phyloP scores from a whole-genome alignment of 2,888 invertebrate species.

The Neria commutata region DNA sequence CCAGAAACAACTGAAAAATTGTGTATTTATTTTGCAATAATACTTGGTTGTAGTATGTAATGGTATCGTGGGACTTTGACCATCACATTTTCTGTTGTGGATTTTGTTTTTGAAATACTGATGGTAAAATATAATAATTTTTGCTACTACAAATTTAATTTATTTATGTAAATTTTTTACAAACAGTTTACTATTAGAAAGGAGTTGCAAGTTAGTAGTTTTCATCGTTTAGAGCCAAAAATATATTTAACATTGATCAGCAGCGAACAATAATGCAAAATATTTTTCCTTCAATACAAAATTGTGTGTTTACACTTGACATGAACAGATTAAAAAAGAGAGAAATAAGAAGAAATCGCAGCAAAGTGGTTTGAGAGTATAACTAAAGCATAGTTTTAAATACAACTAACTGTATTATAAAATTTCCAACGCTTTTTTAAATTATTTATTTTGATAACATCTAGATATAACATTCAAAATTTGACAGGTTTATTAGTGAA shows the following conservation, averaged over 20 bases:
- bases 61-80: too few relatives aligned
- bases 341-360: not conserved
- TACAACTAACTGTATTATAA: constrained; percentile 36
- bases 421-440: constrained; percentile 46
- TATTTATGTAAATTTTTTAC: too few relatives aligned
- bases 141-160: too few relatives aligned
- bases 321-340: constrained; percentile 7
- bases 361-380: constrained; percentile 20
- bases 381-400: too few relatives aligned
- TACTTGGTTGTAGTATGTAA: too few relatives aligned
- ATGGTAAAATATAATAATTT: too few relatives aligned
- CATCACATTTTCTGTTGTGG: too few relatives aligned
- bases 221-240: not conserved
- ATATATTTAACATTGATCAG: not conserved
- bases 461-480: constrained; percentile 35
- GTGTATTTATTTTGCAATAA: too few relatives aligned
- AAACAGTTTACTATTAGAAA: not conserved
- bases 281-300: not conserved
- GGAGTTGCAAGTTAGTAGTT: too few relatives aligned
- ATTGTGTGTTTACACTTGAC: constrained; percentile 4
- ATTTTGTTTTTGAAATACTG: too few relatives aligned
- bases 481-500: not conserved
- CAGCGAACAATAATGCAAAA: not conserved
- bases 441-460: constrained; percentile 30
- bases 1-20: constrained; percentile 12